Evolutionary conservation across 2,888 invertebrate species (phyloP), one percentile per base, ranked within the genome.

Genomic region (Apodemia mormo): DNA sequence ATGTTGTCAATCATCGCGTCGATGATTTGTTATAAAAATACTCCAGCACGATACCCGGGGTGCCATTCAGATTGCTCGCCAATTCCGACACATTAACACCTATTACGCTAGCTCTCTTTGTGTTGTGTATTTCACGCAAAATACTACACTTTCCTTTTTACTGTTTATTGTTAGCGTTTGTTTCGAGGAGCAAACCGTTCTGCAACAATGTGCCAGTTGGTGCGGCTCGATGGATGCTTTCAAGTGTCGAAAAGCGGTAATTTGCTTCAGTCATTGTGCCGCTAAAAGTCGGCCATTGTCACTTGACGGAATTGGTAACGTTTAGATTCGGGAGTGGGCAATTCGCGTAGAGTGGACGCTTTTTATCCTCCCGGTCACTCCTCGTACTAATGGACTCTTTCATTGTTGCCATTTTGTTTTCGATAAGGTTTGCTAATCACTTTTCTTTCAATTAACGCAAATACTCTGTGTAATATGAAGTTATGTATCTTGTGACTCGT

Each of bases 81-180:
- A 89, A 89, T 82, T 88, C 82, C 82, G 81, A 79, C 86, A 78
- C 89, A 90, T 92, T 92, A 92, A 89, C 92, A 90, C 92, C 87
- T 88, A 92, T 91, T 92, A 88, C 83, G 74, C 74, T 49, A 76
- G 65, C 82, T 75, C 82, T 85, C 82, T 85, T 92, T 90, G 88
- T 90, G 78, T 80, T 77, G 82, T 77, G 80, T 86, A 85, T 82
- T 85, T 84, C 85, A 85, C 88, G 84, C 88, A 89, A 90, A 90
- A 92, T 89, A 87, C 87, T 89, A 90, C 89, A 89, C 90, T 90
- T 90, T 92, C 87, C 88, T 89, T 91, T 91, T 89, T 86, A 90
- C 84, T 92, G 91, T 92, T 92, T 92, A 92, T 91, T 92, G 92
- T 92, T 85, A 87, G 85, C 90, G 88, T 88, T 92, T 92, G 91